Conservation (phyloP, 1,140 invertebrate genomes). For the Chlorops oryzae region DNA sequence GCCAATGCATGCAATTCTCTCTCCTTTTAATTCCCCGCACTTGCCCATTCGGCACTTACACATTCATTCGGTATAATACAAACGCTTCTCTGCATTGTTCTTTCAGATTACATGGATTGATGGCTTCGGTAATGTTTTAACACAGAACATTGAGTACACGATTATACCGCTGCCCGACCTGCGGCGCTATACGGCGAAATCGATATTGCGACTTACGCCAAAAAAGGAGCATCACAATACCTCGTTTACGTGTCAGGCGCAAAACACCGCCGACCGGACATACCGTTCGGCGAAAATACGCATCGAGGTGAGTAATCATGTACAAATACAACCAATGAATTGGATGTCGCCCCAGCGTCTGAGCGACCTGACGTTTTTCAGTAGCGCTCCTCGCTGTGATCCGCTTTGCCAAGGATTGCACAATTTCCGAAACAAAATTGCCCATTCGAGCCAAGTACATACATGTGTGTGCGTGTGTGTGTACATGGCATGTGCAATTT, state of each 20-base stretch:
- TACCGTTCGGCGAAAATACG: slow-evolving; percentile 61
- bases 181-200: slow-evolving; percentile 63
- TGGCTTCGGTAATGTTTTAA: slow-evolving; percentile 61
- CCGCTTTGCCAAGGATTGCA: too few relatives aligned
- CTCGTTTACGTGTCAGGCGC: slow-evolving; percentile 71
- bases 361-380: too few relatives aligned
- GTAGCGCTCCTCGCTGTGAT: too few relatives aligned
- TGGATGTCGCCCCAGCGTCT: too few relatives aligned
- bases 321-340: neutral
- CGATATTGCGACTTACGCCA: slow-evolving; percentile 65
- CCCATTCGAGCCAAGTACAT: neutral
- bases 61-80: neutral
- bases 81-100: neutral
- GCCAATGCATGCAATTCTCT: neutral
- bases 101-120: slow-evolving; percentile 73
- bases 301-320: slow-evolving; percentile 55
- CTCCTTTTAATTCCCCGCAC: neutral
- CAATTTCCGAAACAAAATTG: slow-evolving; percentile 2
- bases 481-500: too few relatives aligned
- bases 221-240: slow-evolving; percentile 72
- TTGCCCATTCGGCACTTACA: neutral
- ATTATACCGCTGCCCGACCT: slow-evolving; percentile 58
- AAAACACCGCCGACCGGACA: slow-evolving; percentile 63
- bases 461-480: neutral
- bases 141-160: slow-evolving; percentile 57